Evolutionary conservation across 2,888 invertebrate species (phyloP).

Genomic region (Carterocephalus palaemon): DNA sequence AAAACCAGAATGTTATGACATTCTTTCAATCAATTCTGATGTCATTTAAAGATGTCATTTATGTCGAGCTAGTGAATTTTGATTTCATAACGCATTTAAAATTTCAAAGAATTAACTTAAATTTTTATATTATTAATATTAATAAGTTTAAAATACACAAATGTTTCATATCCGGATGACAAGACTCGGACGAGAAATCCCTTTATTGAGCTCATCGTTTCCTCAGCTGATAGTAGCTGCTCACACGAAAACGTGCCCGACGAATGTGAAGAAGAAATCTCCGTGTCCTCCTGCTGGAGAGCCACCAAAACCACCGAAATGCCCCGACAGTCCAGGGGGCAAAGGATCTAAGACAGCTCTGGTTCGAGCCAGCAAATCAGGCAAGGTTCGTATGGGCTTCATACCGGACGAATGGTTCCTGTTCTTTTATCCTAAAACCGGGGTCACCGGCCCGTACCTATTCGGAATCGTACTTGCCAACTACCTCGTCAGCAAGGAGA

Average conservation of each 20-base stretch:
- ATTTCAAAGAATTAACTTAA: no score
- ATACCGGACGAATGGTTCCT: conserved; percentile 81
- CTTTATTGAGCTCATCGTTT: neutral
- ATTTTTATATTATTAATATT: neutral
- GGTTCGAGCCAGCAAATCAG: conserved; percentile 44
- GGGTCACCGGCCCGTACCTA: conserved; percentile 91
- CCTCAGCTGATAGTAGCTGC: conserved; percentile 4
- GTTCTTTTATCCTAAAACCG: conserved; percentile 94
- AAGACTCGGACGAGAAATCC: conserved; percentile 16
- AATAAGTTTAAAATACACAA: neutral
- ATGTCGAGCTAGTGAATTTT: no score
- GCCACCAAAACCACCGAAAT: neutral
- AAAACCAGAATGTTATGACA: no score
- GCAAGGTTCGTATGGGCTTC: conserved; percentile 78
- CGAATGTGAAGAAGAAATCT: conserved; percentile 6
- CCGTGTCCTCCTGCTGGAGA: neutral
- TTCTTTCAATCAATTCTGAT: no score
- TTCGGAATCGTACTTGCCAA: conserved; percentile 87
- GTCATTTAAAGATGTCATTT: no score
- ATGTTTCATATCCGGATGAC: conserved; percentile 13
- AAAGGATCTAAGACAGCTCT: conserved; percentile 26
- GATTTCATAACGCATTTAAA: no score
- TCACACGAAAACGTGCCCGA: conserved; percentile 31
- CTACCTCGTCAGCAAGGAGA: conserved; percentile 94
- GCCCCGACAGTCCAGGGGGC: conserved; percentile 6